phyloP scores from a whole-genome alignment of 2,113 vertebrate species.

The Anoplopoma fimbria region DNA sequence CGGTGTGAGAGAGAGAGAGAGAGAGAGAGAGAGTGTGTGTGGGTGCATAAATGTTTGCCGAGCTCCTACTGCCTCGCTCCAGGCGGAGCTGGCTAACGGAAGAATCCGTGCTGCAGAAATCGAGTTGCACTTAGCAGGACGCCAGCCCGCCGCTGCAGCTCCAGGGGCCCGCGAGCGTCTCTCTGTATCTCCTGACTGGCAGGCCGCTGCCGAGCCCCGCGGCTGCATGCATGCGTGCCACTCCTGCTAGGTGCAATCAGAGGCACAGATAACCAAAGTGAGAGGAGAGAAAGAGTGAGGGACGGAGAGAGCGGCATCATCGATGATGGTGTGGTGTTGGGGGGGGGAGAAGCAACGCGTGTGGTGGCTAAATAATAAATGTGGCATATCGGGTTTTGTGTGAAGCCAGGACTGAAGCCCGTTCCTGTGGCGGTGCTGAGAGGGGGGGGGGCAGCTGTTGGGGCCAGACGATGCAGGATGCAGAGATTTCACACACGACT shows the following conservation, averaged over 20 bases:
- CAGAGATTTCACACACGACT: slow-evolving; percentile 46
- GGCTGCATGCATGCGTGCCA: slow-evolving; percentile 67
- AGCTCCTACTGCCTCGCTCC: slow-evolving; percentile 74
- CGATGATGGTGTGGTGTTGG: too few species aligned
- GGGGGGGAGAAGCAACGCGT: slow-evolving; percentile 79
- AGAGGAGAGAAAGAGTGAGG: slow-evolving; percentile 13
- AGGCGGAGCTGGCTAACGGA: slow-evolving; percentile 75
- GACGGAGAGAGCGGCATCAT: slow-evolving; percentile 48
- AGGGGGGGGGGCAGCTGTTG: slow-evolving; percentile 15
- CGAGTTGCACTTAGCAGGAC: slow-evolving; percentile 74
- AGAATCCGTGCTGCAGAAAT: slow-evolving; percentile 78
- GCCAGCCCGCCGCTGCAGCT: slow-evolving; percentile 63
- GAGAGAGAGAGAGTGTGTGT: slow-evolving; percentile 70
- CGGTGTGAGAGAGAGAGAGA: slow-evolving; percentile 33
- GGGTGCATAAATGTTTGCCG: slow-evolving; percentile 80
- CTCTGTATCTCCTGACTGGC: slow-evolving; percentile 69
- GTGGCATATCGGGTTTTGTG: slow-evolving; percentile 83
- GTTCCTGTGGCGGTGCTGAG: slow-evolving; percentile 64
- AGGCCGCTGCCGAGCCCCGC: slow-evolving; percentile 69
- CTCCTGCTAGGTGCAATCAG: slow-evolving; percentile 56
- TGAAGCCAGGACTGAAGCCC: slow-evolving; percentile 77
- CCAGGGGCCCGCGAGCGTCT: slow-evolving; percentile 54
- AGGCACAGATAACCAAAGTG: slow-evolving; percentile 57
- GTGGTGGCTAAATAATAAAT: slow-evolving; percentile 88
- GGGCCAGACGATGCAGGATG: slow-evolving; percentile 13